Percentiles rank a stretch among this genome's conserved stretches.
Conservation (phyloP, 2,888 invertebrate species). For the Acleris literana region DNA sequence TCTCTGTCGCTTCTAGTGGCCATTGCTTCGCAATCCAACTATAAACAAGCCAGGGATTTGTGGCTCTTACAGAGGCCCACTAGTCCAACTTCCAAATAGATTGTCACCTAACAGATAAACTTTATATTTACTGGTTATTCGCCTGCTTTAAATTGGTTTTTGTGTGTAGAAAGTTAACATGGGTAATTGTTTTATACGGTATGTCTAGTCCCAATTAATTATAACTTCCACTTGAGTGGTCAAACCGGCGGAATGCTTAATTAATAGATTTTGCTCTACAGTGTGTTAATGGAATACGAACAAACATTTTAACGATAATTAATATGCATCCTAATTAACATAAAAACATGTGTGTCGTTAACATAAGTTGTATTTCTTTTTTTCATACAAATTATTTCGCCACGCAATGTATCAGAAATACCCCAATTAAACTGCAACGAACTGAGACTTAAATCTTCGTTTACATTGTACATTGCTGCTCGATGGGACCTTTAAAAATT, state of each 20-base stretch:
- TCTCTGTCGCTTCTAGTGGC: constrained; percentile 41
- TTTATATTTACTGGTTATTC: constrained; percentile 12
- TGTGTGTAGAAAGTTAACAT: constrained; percentile 12
- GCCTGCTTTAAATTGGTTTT: constrained; percentile 17
- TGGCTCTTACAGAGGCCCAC: constrained; percentile 48
- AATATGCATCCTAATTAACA: too few relatives aligned
- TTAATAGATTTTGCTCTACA: too few relatives aligned
- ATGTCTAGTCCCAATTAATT: constrained; percentile 8
- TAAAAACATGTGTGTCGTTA: too few relatives aligned
- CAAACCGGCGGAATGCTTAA: neutral
- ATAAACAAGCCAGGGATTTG: constrained; percentile 63
- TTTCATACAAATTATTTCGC: too few relatives aligned
- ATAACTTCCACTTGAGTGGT: constrained; percentile 1
- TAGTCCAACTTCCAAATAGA: constrained; percentile 47
- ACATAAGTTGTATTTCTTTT: too few relatives aligned
- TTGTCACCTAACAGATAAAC: constrained; percentile 39
- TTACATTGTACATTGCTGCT: too few relatives aligned
- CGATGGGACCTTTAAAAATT: too few relatives aligned
- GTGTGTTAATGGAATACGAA: too few relatives aligned
- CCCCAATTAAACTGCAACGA: too few relatives aligned
- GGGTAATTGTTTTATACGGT: constrained; percentile 4
- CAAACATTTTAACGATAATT: too few relatives aligned
- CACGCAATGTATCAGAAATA: too few relatives aligned
- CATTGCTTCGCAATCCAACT: constrained; percentile 53
- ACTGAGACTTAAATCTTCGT: too few relatives aligned